Evolutionary conservation across 2,797 vertebrate genomes (phyloP).

Genomic region (Melanotaenia trifasciata): DNA sequence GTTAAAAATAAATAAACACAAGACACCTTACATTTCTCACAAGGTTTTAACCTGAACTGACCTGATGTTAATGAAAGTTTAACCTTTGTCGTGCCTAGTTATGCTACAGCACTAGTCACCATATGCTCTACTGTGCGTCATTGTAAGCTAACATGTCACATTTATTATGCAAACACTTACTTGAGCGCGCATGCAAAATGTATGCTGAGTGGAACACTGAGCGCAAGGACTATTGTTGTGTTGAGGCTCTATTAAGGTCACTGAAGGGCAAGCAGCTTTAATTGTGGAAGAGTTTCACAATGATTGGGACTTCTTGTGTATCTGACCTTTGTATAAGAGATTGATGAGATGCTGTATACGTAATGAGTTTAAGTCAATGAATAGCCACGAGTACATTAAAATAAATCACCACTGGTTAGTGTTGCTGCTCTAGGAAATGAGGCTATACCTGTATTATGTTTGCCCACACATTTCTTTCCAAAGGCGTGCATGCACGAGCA

Average conservation of each 20-base stretch:
- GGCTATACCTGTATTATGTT: not conserved
- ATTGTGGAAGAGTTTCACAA: constrained; percentile 59
- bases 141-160: constrained; percentile 70
- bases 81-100: constrained; percentile 3
- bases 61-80: constrained; percentile 3
- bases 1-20: not conserved
- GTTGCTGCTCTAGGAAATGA: not conserved
- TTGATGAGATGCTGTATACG: constrained; percentile 28
- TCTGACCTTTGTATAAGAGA: constrained; percentile 60
- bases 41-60: constrained; percentile 18
- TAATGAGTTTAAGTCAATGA: constrained; percentile 1
- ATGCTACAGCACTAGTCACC: constrained; percentile 14
- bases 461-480: not conserved
- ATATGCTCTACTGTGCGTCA: constrained; percentile 64
- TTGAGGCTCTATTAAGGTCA: constrained; percentile 56
- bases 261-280: constrained; percentile 63
- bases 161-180: constrained; percentile 79
- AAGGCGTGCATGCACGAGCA: not conserved
- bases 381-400: not conserved
- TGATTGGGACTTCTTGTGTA: constrained; percentile 57
- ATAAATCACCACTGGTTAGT: not conserved
- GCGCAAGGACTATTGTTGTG: constrained; percentile 57
- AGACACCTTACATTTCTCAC: not conserved
- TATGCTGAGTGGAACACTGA: constrained; percentile 63
- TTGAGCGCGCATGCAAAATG: constrained; percentile 77